Conservation (phyloP, 1,140 invertebrate species). For the Steinernema feltiae region DNA sequence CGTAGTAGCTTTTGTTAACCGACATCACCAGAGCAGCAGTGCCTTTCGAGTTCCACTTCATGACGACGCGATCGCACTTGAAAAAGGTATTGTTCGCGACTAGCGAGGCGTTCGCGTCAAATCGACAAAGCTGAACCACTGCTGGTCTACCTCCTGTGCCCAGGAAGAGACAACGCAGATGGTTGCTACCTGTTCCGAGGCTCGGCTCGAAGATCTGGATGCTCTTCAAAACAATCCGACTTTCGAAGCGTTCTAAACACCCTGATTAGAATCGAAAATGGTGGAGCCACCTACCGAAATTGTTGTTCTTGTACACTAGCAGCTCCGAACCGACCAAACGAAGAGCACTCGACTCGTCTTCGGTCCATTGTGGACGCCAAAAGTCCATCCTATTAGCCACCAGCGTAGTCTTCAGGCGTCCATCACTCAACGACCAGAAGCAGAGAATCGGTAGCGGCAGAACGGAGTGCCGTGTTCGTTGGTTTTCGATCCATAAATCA, state of each 20-base stretch:
- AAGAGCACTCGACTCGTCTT: conserved; percentile 42
- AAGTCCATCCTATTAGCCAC: conserved; percentile 41
- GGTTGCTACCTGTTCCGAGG: conserved; percentile 36
- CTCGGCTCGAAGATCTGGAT: conserved; percentile 41
- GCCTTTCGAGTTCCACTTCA: conserved; percentile 52
- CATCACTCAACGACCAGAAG: conserved; percentile 38
- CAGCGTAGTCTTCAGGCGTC: conserved; percentile 36
- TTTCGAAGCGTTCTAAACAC: conserved; percentile 41
- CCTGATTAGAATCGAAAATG: neutral
- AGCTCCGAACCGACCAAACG: conserved; percentile 48
- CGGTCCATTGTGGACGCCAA: conserved; percentile 50
- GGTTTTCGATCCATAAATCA: conserved; percentile 36
- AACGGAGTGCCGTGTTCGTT: conserved; percentile 36
- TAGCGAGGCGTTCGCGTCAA: conserved; percentile 32
- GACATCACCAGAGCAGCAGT: conserved; percentile 37
- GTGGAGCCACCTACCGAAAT: conserved; percentile 38
- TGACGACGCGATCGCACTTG: conserved; percentile 46
- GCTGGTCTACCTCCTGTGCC: conserved; percentile 43
- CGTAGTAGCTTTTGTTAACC: conserved; percentile 85
- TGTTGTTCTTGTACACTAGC: conserved; percentile 40
- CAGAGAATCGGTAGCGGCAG: conserved; percentile 46
- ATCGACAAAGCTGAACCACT: conserved; percentile 38
- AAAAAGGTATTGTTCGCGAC: conserved; percentile 46
- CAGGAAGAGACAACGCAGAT: conserved; percentile 42
- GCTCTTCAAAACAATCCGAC: conserved; percentile 41